Evolutionary conservation across 2,888 invertebrate species (phyloP).

Genomic region (Amorpha juglandis): DNA sequence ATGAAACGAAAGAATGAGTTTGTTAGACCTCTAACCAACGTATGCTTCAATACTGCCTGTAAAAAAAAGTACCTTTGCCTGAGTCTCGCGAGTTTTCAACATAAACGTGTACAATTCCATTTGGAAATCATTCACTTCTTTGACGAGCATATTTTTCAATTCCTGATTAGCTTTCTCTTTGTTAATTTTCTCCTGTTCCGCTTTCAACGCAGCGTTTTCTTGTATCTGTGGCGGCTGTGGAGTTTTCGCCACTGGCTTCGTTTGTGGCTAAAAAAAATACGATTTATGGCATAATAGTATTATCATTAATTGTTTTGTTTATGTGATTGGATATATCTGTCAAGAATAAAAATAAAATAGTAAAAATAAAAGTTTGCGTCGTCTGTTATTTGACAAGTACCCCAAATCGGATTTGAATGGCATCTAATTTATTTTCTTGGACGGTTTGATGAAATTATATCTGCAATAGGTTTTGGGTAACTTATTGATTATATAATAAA

Average conservation of each 20-base stretch:
- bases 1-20: too few relatives aligned
- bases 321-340: too few relatives aligned
- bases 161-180: slow-evolving; percentile 67
- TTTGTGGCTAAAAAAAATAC: slow-evolving; percentile 35
- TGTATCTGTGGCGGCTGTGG: slow-evolving; percentile 39
- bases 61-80: slow-evolving; percentile 68
- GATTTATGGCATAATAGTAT: too few relatives aligned
- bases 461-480: too few relatives aligned
- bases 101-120: slow-evolving; percentile 86
- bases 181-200: slow-evolving; percentile 66
- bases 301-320: too few relatives aligned
- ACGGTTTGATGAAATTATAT: too few relatives aligned
- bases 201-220: slow-evolving; percentile 65
- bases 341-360: too few relatives aligned
- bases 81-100: slow-evolving; percentile 78
- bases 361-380: too few relatives aligned
- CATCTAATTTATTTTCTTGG: too few relatives aligned
- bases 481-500: too few relatives aligned
- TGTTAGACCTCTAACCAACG: background rate
- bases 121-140: slow-evolving; percentile 87
- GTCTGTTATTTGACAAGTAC: too few relatives aligned
- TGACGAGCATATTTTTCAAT: slow-evolving; percentile 85
- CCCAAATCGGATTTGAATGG: too few relatives aligned
- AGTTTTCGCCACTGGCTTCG: slow-evolving; percentile 39
- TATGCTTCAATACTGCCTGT: slow-evolving; percentile 20